Base-by-base conservation (phyloP, 2,888 invertebrate species). In the Conchocele bisecta region DNA sequence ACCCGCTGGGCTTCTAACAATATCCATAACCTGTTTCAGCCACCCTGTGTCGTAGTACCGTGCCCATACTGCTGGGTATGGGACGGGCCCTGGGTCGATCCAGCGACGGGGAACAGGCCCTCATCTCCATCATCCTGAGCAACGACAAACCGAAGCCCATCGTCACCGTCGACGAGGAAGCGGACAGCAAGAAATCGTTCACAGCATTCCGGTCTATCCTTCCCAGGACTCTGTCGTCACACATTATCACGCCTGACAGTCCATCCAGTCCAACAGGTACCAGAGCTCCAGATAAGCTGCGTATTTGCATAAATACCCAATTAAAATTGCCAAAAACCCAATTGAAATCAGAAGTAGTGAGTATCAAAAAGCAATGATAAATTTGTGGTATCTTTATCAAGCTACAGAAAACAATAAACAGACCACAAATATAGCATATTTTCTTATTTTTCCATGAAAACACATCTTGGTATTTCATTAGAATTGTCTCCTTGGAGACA, bases 81-180 rank as follows among this genome's bases (percentile, higher is more conserved):
- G 95, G 96, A 0, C 92, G 99, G 51, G 96, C 99, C 0, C 95
- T 99, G 94, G 98, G 98, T 0, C 93, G 99, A 96, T 89, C 96
- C 89, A 94, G 95, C 0, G 94, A 94, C 1, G 93, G 94, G 6
- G 95, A 95, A 68, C 75, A 78, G 0, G 95, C 98, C 0, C 92
- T 98, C 44, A 93, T 98, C 57, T 95, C 96, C 1, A 60, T 73
- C n/a, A 60, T 83, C 24, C 81, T 75, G 54, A 65, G 72, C 13
- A 56, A 76, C 0, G 72, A 80, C 53, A 79, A 67, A 59, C 69
- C 61, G 3, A 56, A 37, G 13, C 44, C 69, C 1, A 44, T 44
- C 28, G 20, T 63, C 6, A 44, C 48, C 15, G 51, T 44, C 0
- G 28, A 46, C 15, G 50, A 64, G 17, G 60, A 75, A 5, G 94